Conservation (phyloP, 2,113 vertebrate genomes). For the Fulmarus glacialis region DNA sequence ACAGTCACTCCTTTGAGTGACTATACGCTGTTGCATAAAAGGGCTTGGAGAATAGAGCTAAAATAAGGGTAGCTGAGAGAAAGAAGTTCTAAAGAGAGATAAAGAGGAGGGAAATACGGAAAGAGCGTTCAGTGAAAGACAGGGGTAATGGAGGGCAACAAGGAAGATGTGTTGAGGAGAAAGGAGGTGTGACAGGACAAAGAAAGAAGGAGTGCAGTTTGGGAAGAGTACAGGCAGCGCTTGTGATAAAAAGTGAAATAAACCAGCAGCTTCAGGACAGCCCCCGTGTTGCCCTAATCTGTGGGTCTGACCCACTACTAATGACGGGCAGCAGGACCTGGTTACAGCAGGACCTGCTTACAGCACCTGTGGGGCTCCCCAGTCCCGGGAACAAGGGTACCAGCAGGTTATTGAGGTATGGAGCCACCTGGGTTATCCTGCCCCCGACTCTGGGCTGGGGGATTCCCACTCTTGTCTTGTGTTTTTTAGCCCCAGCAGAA, state of each 20-base stretch:
- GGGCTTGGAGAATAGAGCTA: not conserved
- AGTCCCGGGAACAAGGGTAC: not conserved
- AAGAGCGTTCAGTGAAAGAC: not conserved
- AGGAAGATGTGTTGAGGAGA: not conserved
- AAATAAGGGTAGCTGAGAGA: not conserved
- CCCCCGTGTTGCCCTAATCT: not conserved
- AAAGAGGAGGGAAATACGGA: not conserved
- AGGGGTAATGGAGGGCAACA: not conserved
- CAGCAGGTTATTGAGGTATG: fast-evolving
- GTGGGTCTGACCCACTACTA: not conserved
- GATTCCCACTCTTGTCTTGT: not conserved
- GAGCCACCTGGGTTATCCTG: not conserved
- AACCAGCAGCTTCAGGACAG: not conserved
- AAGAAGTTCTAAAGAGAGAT: not conserved
- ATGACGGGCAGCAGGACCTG: not conserved
- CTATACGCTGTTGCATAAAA: not conserved
- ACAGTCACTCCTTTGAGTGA: not conserved
- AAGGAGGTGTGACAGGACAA: not conserved
- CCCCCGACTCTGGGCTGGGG: fast-evolving
- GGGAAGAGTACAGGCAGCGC: not conserved
- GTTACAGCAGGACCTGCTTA: not conserved
- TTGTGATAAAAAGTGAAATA: not conserved
- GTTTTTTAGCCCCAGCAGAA: not conserved
- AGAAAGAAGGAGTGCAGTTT: not conserved
- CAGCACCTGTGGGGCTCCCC: not conserved